phyloP scores from a whole-genome alignment of 2,888 invertebrate genomes.

The Cotesia congregata region DNA sequence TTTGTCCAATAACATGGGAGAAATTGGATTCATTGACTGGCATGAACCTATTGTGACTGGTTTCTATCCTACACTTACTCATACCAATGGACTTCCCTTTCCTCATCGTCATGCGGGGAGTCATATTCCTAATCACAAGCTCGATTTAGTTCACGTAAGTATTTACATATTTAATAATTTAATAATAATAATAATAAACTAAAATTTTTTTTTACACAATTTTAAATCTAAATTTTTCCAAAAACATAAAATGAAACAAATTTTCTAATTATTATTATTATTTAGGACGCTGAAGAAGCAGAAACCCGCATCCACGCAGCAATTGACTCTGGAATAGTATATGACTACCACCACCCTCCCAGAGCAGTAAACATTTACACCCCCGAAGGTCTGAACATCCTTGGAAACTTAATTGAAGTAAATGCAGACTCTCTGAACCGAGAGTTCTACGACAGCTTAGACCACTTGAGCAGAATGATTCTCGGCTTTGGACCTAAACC shows the following conservation, averaged over 20 bases:
- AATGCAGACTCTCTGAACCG: conserved; percentile 68
- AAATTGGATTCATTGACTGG: conserved; percentile 75
- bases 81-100: conserved; percentile 76
- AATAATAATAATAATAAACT: no score
- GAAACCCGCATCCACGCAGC: conserved; percentile 56
- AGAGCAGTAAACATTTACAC: conserved; percentile 53
- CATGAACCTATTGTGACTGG: conserved; percentile 71
- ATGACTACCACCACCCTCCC: conserved; percentile 40
- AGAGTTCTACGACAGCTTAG: conserved; percentile 72
- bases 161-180: not conserved
- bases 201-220: no score
- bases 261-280: not conserved
- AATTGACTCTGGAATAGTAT: conserved; percentile 57
- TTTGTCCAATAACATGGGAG: conserved; percentile 76
- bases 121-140: conserved; percentile 52
- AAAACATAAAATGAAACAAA: not conserved
- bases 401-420: conserved; percentile 73
- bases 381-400: conserved; percentile 71
- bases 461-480: conserved; percentile 72
- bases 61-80: conserved; percentile 75
- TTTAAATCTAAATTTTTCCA: not conserved
- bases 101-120: conserved; percentile 51
- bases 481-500: conserved; percentile 64
- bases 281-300: conserved; percentile 51
- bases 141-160: conserved; percentile 51